Evolutionary conservation across 2,797 vertebrate genomes (phyloP).

Genomic region (Lacerta bilineata): DNA sequence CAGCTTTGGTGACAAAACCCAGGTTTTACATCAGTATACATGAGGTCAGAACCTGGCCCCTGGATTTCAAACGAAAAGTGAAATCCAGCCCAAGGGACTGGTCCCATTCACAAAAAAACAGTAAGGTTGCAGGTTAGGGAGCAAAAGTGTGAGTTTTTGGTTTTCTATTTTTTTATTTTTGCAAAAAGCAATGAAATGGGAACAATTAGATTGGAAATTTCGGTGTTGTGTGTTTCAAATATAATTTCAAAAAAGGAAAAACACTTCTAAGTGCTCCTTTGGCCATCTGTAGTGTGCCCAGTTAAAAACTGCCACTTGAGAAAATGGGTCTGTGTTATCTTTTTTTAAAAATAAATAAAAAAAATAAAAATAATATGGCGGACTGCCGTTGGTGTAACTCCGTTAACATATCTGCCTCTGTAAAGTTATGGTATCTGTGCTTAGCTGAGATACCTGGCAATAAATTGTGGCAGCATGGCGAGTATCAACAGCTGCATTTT

Average conservation of each 20-base stretch:
- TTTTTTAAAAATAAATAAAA: neutral
- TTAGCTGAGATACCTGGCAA: conserved; percentile 61
- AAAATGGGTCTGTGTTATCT: conserved; percentile 50
- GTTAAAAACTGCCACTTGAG: conserved; percentile 47
- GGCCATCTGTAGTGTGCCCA: conserved; percentile 27
- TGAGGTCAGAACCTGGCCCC: conserved; percentile 9
- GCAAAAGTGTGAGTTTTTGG: conserved; percentile 34
- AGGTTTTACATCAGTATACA: conserved; percentile 20
- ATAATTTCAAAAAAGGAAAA: neutral
- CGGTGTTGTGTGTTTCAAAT: conserved; percentile 46
- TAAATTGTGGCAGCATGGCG: conserved; percentile 63
- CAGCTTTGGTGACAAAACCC: conserved; percentile 7
- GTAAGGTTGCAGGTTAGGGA: conserved; percentile 15
- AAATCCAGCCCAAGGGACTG: conserved; percentile 18
- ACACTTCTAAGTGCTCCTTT: conserved; percentile 28
- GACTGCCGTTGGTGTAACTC: conserved; percentile 70
- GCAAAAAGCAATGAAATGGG: conserved; percentile 36
- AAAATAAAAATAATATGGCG: neutral
- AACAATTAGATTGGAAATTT: conserved; percentile 59
- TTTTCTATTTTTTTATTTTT: neutral
- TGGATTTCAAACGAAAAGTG: neutral
- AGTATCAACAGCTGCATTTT: conserved; percentile 72
- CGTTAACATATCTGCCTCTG: conserved; percentile 68
- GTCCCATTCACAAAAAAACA: conserved; percentile 20
- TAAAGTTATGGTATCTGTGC: conserved; percentile 63